Evolutionary conservation across 2,888 invertebrate species (phyloP).

Genomic region (Salpingus planirostris): DNA sequence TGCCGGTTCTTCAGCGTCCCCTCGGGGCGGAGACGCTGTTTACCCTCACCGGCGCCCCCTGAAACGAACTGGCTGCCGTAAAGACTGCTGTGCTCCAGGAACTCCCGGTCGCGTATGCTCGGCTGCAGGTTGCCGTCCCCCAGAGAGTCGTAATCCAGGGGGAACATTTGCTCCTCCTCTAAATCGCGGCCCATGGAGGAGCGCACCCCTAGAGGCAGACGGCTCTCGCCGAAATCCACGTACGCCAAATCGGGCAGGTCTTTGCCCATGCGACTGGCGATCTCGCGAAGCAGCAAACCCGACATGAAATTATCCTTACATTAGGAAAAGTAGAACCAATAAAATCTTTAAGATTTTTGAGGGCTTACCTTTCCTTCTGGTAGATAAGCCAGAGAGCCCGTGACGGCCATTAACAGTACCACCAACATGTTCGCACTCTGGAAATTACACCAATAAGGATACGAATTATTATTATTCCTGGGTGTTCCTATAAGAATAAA

Average conservation of each 20-base stretch:
- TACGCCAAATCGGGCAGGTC: constrained; percentile 61
- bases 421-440: constrained; percentile 25
- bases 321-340: too few species aligned
- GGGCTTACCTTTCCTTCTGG: constrained; percentile 36
- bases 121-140: constrained; percentile 64
- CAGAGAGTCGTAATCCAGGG: constrained; percentile 59
- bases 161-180: constrained; percentile 43
- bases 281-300: constrained; percentile 64
- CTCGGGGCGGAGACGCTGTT: constrained; percentile 53
- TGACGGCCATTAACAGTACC: constrained; percentile 21
- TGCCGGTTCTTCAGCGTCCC: constrained; percentile 52
- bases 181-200: constrained; percentile 40
- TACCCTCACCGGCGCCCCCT: constrained; percentile 66
- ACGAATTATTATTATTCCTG: too few species aligned
- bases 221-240: constrained; percentile 52
- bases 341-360: too few species aligned
- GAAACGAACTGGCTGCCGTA: constrained; percentile 61
- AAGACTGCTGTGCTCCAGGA: constrained; percentile 67
- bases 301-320: constrained; percentile 49
- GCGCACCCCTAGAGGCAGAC: constrained; percentile 30
- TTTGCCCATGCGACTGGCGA: constrained; percentile 70
- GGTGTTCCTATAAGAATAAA: too few species aligned
- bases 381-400: constrained; percentile 33
- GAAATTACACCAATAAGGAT: too few species aligned
- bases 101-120: constrained; percentile 79